Base-by-base conservation (phyloP, 2,888 invertebrate genomes). In the Blastobasis lacticolella region DNA sequence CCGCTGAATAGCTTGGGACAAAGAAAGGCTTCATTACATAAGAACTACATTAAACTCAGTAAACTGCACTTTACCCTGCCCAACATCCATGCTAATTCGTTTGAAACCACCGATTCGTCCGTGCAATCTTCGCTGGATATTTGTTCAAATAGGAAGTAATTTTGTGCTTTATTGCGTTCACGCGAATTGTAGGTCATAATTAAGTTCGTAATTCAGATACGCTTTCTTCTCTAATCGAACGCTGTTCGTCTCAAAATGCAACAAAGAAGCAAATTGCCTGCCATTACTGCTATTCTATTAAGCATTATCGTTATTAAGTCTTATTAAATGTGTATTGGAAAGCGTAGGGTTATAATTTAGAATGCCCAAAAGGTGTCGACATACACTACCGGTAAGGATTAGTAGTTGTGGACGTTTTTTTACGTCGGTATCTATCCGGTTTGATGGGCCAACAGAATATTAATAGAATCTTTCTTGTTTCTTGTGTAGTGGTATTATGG, bases 121-220 rank as follows among this genome's bases (percentile, higher is more conserved):
- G 50, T 57, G 58, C 61, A 62, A 68, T 70, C 59, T 69, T 63
- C 61, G 54, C 63, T 64, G 63, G 63, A 65, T 70, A 61, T 71
- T 72, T 71, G 65, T 61, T 67, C 63, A 58, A 66, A 67, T 71
- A 73, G 74, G 76, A 81, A 80, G 78, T 77, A 78, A 82, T 84
- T 82, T 79, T 78, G 78, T 78, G 78, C 72, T 75, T 79, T 83
- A 82, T 82, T 79, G 73, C 73, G 64, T 76, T 75, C 78, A 77
- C 73, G 82, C 79, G 67, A 75, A 75, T 78, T 68, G 71, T 71
- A 55, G 61, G 65, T 68, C 63, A 66, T 78, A 77, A 80, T 82
- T 80, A 78, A 71, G 68, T 70, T 71, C 69, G 70, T 71, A 74
- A 72, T 59, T 66, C 59, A 69, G 78, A 73, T 66, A 81, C 81